Percentiles rank a stretch among this genome's conserved stretches.
phyloP scores from a whole-genome alignment of 2,113 vertebrate genomes.

The Entelurus aequoreus region DNA sequence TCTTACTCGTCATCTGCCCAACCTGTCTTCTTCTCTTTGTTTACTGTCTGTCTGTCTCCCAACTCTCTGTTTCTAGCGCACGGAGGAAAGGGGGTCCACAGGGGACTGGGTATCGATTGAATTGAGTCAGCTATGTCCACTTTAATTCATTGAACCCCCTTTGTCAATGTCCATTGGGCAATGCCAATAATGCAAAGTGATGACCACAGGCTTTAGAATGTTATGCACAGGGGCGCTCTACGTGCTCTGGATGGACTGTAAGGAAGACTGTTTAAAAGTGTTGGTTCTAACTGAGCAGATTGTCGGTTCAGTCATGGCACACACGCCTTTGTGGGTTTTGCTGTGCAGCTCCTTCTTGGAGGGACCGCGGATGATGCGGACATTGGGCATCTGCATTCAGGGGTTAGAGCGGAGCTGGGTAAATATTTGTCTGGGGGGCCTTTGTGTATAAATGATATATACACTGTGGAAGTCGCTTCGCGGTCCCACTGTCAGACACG shows the following conservation, averaged over 20 bases:
- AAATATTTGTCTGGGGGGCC: too few species aligned
- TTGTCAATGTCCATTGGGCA: conserved; percentile 71
- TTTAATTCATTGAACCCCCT: conserved; percentile 74
- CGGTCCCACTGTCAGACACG: too few species aligned
- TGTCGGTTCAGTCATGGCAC: too few species aligned
- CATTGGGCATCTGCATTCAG: too few species aligned
- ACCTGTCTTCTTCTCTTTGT: conserved; percentile 27
- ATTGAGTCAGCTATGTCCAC: conserved; percentile 75
- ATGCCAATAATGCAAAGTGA: conserved; percentile 70
- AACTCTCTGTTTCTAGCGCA: conserved; percentile 30
- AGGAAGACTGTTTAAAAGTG: neutral
- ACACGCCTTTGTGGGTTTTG: too few species aligned
- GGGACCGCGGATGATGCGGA: too few species aligned
- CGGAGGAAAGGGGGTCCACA: conserved; percentile 40
- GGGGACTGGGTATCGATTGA: conserved; percentile 66
- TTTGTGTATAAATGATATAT: too few species aligned
- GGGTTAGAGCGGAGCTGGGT: too few species aligned
- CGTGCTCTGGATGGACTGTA: conserved; percentile 9
- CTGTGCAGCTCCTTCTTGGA: too few species aligned
- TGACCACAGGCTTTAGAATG: conserved; percentile 27
- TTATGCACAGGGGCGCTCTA: conserved; percentile 34
- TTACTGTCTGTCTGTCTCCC: conserved; percentile 37
- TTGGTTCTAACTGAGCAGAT: too few species aligned
- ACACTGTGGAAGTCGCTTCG: too few species aligned
- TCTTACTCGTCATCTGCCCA: conserved; percentile 12